Percentiles rank a stretch among this genome's conserved stretches.
These are phyloP conservation scores for Lemur catta DNA, from an alignment of 2,797 vertebrate species.

Conservation along the genomic window DNA sequence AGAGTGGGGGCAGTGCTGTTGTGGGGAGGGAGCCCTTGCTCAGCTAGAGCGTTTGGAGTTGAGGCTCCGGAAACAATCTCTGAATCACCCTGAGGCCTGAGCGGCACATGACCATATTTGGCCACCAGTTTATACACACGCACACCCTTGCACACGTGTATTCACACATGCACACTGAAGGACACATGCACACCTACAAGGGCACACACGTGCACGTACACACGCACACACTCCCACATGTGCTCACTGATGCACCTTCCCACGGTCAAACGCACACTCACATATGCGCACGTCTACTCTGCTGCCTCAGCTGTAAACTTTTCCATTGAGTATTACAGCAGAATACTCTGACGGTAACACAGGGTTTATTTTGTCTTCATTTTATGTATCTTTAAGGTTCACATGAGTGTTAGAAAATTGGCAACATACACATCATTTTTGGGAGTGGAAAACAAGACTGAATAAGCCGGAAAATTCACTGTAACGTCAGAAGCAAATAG, in stretches of 20 bases:
- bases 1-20: neutral
- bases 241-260: neutral
- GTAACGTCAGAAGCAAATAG: neutral
- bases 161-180: too few species aligned
- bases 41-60: too few species aligned
- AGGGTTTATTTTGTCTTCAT: neutral
- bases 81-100: neutral
- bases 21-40: neutral
- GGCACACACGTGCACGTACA: too few species aligned
- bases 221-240: neutral
- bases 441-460: slow-evolving; percentile 63
- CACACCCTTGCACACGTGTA: too few species aligned
- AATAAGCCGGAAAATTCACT: slow-evolving; percentile 17
- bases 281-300: too few species aligned
- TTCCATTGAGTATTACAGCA: neutral
- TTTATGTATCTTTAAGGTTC: slow-evolving; percentile 52
- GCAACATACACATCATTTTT: slow-evolving; percentile 60
- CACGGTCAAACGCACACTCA: neutral
- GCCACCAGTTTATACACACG: neutral
- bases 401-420: slow-evolving; percentile 81
- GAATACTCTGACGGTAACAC: neutral
- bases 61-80: neutral
- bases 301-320: neutral
- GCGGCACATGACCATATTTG: neutral
- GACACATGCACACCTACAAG: neutral